Percentiles rank a stretch among this genome's conserved stretches.
Evolutionary conservation across 2,113 vertebrate species (phyloP).

Genomic region (Pristiophorus japonicus): DNA sequence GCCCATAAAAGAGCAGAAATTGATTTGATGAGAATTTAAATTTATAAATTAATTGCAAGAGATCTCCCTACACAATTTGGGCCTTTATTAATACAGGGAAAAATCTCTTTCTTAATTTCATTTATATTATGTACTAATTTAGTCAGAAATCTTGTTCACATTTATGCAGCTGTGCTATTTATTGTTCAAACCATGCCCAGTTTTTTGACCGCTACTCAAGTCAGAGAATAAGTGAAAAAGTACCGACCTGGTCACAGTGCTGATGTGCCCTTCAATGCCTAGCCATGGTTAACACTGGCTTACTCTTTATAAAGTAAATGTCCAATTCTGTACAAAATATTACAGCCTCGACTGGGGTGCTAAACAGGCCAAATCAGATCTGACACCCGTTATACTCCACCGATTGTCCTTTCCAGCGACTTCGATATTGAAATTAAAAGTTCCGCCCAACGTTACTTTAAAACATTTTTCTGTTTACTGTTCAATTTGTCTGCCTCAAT

Average conservation of each 20-base stretch:
- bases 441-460: not conserved
- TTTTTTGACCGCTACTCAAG: not conserved
- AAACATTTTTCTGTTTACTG: not conserved
- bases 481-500: not conserved
- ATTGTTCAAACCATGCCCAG: not conserved
- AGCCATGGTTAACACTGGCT: not conserved
- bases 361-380: not conserved
- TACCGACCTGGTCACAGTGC: not conserved
- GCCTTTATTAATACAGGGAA: conserved; percentile 13
- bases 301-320: not conserved
- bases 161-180: conserved; percentile 11
- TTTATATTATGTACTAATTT: conserved; percentile 27
- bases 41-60: conserved; percentile 34
- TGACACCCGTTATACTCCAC: not conserved
- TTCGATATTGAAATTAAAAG: not conserved
- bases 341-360: not conserved
- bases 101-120: not conserved
- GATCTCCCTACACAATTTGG: not conserved
- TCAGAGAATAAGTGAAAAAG: not conserved
- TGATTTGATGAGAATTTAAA: conserved; percentile 32
- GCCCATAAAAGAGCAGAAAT: conserved; percentile 1
- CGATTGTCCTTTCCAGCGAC: not conserved
- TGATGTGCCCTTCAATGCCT: not conserved
- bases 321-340: not conserved
- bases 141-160: conserved; percentile 8